Evolutionary conservation across 2,113 vertebrate genomes (phyloP).

Genomic region (Aegypius monachus): DNA sequence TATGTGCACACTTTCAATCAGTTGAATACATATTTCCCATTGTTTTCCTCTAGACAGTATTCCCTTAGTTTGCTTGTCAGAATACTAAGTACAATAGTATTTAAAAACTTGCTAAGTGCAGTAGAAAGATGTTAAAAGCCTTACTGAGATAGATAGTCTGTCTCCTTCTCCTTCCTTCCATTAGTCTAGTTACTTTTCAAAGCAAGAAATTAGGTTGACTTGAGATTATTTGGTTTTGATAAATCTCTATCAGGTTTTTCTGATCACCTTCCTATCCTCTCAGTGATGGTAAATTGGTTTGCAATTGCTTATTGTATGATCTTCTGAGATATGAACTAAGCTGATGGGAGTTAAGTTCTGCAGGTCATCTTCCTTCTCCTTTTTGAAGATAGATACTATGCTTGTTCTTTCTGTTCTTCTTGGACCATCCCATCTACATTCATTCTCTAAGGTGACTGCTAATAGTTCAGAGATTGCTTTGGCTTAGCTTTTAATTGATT

Average conservation of each 20-base stretch:
- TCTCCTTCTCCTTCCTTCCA: not conserved
- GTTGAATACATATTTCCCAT: not conserved
- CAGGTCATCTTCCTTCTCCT: not conserved
- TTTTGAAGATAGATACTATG: not conserved
- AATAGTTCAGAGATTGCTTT: not conserved
- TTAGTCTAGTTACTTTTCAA: not conserved
- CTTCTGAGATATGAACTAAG: not conserved
- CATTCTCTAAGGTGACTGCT: not conserved
- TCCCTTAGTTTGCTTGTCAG: not conserved
- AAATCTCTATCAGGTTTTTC: not conserved
- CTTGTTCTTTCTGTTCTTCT: not conserved
- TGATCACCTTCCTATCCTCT: not conserved
- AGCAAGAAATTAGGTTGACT: not conserved
- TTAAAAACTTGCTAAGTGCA: not conserved
- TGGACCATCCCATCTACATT: not conserved
- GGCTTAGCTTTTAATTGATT: not conserved
- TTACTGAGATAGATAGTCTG: not conserved
- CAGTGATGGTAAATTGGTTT: not conserved
- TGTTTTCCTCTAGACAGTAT: not conserved
- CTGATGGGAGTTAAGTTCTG: not conserved
- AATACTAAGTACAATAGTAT: not conserved
- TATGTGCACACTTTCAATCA: not conserved
- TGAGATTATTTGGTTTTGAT: not conserved
- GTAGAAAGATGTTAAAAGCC: not conserved
- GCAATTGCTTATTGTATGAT: not conserved